A percentile compares a stretch with the other conserved stretches of the same genome.
These are phyloP conservation scores for Fistularia commersonii DNA, from an alignment of 2,797 vertebrate species.

Conservation along the genomic window DNA sequence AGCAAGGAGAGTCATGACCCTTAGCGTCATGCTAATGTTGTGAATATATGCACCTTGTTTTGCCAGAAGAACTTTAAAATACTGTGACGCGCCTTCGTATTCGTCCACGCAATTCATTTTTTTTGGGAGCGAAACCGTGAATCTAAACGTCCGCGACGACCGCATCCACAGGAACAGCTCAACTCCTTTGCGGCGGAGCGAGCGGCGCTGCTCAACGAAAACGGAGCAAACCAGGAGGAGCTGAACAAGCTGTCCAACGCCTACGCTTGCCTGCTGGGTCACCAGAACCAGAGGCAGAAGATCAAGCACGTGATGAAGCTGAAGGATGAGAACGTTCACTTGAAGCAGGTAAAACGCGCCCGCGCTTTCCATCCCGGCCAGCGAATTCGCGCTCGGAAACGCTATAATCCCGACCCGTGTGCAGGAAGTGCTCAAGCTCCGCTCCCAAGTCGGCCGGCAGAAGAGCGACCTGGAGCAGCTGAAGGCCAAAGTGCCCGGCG, in stretches of 20 bases:
- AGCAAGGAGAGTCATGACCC: too few species aligned
- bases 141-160: too few species aligned
- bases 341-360: constrained; percentile 82
- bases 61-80: too few species aligned
- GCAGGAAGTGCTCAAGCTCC: constrained; percentile 86
- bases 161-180: constrained; percentile 83
- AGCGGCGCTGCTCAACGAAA: constrained; percentile 82
- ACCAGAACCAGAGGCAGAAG: constrained; percentile 98
- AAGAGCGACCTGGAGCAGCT: constrained; percentile 79
- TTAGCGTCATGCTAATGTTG: too few species aligned
- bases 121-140: too few species aligned
- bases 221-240: constrained; percentile 87
- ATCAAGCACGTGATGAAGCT: constrained; percentile 95
- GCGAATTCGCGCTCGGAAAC: too few species aligned
- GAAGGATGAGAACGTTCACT: constrained; percentile 86
- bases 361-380: background rate
- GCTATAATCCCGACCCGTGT: too few species aligned
- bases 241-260: constrained; percentile 86
- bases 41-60: too few species aligned
- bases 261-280: constrained; percentile 89
- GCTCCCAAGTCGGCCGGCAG: constrained; percentile 73
- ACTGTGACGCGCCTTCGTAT: too few species aligned
- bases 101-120: too few species aligned
- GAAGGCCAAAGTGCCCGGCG: constrained; percentile 57
- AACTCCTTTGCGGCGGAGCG: constrained; percentile 88